phyloP scores from a whole-genome alignment of 2,797 vertebrate genomes.

The Parotocinclus haroldoi region DNA sequence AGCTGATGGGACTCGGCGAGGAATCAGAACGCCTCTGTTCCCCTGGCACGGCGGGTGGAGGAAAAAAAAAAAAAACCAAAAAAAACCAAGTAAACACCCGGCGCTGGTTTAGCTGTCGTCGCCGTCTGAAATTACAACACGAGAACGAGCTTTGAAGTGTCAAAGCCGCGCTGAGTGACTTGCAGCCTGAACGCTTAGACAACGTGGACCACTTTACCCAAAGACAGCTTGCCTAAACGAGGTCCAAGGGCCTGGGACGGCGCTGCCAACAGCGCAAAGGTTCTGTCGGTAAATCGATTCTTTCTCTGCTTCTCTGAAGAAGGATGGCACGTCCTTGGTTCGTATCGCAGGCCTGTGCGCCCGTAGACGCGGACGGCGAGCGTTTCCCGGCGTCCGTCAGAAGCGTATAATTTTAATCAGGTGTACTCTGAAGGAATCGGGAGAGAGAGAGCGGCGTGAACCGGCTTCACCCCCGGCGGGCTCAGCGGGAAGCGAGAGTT shows the following conservation, averaged over 20 bases:
- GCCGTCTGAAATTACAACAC: constrained; percentile 69
- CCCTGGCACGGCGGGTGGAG: constrained; percentile 52
- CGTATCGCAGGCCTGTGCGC: too few species aligned
- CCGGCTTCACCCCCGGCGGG: neutral
- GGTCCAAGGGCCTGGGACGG: too few species aligned
- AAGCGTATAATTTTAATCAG: constrained; percentile 2
- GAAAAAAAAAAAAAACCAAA: too few species aligned
- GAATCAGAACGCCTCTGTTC: constrained; percentile 14
- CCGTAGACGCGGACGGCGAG: too few species aligned
- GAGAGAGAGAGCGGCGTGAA: neutral
- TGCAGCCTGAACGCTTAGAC: constrained; percentile 59
- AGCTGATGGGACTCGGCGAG: too few species aligned
- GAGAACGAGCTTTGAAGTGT: constrained; percentile 69
- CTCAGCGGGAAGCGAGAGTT: constrained; percentile 51
- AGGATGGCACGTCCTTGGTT: too few species aligned
- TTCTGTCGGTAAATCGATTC: too few species aligned
- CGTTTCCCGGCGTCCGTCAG: neutral
- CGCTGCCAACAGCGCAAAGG: too few species aligned
- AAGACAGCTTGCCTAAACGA: too few species aligned
- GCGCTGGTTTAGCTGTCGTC: constrained; percentile 71
- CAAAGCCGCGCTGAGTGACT: constrained; percentile 65
- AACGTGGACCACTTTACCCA: constrained; percentile 58
- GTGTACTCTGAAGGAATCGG: neutral
- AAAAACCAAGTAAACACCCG: constrained; percentile 67
- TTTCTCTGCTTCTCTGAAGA: too few species aligned